Percentiles rank a stretch among this genome's conserved stretches.
phyloP scores from a whole-genome alignment of 2,797 vertebrate species.

The Anabas testudineus region DNA sequence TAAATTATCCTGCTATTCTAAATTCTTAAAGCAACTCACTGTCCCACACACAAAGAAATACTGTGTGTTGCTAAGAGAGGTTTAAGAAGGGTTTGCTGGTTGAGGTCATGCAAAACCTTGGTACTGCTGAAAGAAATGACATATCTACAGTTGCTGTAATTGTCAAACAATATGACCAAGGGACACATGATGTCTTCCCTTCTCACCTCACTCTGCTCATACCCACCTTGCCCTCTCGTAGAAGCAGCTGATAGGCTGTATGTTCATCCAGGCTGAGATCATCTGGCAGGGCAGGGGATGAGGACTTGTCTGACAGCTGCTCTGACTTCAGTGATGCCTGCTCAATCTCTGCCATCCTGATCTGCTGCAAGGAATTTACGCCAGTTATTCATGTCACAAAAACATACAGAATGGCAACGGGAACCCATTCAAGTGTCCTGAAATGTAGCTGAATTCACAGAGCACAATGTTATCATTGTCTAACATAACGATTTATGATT shows the following conservation, averaged over 20 bases:
- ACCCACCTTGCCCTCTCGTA: constrained; percentile 87
- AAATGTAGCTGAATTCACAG: background rate
- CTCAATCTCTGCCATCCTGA: constrained; percentile 97
- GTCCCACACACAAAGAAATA: background rate
- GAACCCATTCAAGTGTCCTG: constrained; percentile 6
- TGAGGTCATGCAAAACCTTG: too few species aligned
- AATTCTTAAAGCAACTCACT: background rate
- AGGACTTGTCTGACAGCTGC: constrained; percentile 91
- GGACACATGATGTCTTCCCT: too few species aligned
- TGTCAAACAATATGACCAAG: too few species aligned
- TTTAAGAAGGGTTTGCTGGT: too few species aligned
- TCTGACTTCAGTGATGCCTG: constrained; percentile 94
- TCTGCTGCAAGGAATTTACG: constrained; percentile 83
- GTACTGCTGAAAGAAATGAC: too few species aligned
- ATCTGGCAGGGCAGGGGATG: constrained; percentile 92
- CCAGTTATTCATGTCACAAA: constrained; percentile 53
- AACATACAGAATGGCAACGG: background rate
- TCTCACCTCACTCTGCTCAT: background rate
- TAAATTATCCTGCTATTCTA: background rate
- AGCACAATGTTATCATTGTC: constrained; percentile 9
- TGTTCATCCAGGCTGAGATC: constrained; percentile 92
- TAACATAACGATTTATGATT: background rate
- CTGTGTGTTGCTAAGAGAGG: too few species aligned
- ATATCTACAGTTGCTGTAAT: too few species aligned
- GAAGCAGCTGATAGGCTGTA: constrained; percentile 84